Percentiles rank a stretch among this genome's conserved stretches.
Evolutionary conservation across 2,797 vertebrate genomes (phyloP).

Genomic region (Clarias fuscus): DNA sequence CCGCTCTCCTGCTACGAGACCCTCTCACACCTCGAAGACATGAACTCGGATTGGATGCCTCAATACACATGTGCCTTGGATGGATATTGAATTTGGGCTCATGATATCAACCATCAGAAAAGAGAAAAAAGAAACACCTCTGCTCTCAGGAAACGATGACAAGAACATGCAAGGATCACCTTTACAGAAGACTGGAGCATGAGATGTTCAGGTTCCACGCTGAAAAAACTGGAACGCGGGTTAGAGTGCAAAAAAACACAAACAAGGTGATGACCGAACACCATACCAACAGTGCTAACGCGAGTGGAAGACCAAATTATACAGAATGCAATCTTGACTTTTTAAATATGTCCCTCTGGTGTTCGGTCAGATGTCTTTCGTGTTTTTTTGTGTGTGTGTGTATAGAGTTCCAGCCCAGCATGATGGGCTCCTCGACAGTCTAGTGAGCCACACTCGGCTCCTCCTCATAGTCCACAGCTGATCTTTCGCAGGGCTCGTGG

Average conservation of each 20-base stretch:
- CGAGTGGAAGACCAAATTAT: slow-evolving; percentile 38
- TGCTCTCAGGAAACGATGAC: slow-evolving; percentile 27
- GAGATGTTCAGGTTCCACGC: slow-evolving; percentile 54
- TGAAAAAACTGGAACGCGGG: slow-evolving; percentile 42
- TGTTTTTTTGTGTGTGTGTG: not conserved
- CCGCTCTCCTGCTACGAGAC: too few relatives aligned
- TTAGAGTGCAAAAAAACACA: slow-evolving; percentile 29
- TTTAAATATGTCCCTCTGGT: slow-evolving; percentile 18
- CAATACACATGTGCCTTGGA: not conserved
- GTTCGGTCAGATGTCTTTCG: slow-evolving; percentile 18
- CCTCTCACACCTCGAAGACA: not conserved
- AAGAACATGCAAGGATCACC: slow-evolving; percentile 41
- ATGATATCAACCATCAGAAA: slow-evolving; percentile 23
- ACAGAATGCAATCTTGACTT: slow-evolving; percentile 28
- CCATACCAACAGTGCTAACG: slow-evolving; percentile 7
- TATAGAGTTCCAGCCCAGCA: slow-evolving; percentile 33
- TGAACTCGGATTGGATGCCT: not conserved
- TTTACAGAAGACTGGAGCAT: slow-evolving; percentile 46
- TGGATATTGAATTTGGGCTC: not conserved
- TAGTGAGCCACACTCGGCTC: slow-evolving; percentile 6
- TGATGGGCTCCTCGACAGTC: slow-evolving; percentile 26
- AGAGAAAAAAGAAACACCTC: slow-evolving; percentile 34
- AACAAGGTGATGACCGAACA: slow-evolving; percentile 12
- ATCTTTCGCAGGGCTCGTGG: slow-evolving; percentile 6
- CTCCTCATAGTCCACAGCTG: slow-evolving; percentile 28